These are phyloP conservation scores for Drosophila testacea DNA, from an alignment of 2,888 invertebrate species.

Conservation along the genomic window DNA sequence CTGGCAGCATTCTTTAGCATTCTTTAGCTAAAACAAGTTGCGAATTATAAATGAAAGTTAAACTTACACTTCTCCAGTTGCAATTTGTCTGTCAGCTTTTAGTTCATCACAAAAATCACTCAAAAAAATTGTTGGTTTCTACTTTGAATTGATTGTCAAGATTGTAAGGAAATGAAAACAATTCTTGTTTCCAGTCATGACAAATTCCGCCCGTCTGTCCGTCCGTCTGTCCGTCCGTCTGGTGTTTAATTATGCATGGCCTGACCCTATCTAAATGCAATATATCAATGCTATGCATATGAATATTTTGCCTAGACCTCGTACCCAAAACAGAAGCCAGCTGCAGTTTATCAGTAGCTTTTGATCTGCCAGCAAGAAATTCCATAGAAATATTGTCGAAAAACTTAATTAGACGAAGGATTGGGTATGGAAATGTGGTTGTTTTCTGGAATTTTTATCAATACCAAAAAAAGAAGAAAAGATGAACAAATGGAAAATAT, in stretches of 20 bases:
- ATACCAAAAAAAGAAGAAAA: constrained; percentile 1
- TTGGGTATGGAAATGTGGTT: constrained; percentile 3
- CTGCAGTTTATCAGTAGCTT: constrained; percentile 61
- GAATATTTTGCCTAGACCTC: constrained; percentile 6
- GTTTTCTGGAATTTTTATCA: constrained; percentile 28
- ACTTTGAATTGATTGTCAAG: constrained; percentile 5
- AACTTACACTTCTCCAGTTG: background rate
- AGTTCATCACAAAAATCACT: background rate
- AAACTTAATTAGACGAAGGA: constrained; percentile 50
- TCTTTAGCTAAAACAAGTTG: background rate
- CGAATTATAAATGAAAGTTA: background rate
- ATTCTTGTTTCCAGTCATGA: constrained; percentile 1
- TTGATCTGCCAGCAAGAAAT: constrained; percentile 35
- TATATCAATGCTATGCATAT: constrained; percentile 40
- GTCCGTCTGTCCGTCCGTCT: background rate
- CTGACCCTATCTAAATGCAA: constrained; percentile 44
- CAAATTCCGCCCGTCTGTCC: background rate
- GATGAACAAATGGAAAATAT: constrained; percentile 31
- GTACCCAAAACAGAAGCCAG: constrained; percentile 37
- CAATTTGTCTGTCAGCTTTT: background rate
- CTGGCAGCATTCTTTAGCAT: background rate
- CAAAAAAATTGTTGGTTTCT: background rate
- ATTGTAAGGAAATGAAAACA: background rate
- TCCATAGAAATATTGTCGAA: constrained; percentile 29
- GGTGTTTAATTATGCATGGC: constrained; percentile 47